Evolutionary conservation across 1,140 invertebrate species (phyloP).

Genomic region (Anthonomus grandis): DNA sequence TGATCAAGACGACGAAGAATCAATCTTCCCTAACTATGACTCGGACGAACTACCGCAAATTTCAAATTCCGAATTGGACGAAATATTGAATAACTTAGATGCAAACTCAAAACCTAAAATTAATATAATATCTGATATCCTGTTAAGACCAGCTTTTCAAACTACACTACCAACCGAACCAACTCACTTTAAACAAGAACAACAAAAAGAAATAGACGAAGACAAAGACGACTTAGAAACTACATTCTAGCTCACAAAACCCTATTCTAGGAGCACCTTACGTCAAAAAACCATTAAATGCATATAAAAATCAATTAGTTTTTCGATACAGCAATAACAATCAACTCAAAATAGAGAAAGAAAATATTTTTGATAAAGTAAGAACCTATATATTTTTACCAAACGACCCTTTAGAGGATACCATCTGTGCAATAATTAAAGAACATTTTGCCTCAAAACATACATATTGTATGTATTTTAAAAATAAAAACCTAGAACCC

Average conservation of each 20-base stretch:
- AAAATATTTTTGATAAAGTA: conserved; percentile 4
- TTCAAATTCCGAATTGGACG: background rate
- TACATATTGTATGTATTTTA: conserved; percentile 17
- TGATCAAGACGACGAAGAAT: too few species aligned
- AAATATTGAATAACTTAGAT: background rate
- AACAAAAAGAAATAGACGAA: background rate
- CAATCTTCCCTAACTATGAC: background rate
- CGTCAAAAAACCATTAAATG: conserved; percentile 3
- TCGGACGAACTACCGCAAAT: background rate
- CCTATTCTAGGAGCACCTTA: conserved; percentile 13
- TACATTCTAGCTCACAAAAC: conserved; percentile 6
- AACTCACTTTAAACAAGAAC: too few species aligned
- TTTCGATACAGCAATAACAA: background rate
- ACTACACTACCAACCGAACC: too few species aligned
- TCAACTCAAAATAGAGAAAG: background rate
- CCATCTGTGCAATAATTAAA: conserved; percentile 1
- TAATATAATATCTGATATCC: background rate
- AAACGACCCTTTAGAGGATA: background rate
- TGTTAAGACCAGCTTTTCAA: background rate
- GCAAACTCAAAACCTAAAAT: background rate
- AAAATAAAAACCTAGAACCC: conserved; percentile 1
- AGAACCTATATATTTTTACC: background rate
- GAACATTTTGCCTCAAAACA: background rate
- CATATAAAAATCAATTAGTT: conserved; percentile 17
- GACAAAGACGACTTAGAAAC: background rate